Conservation (phyloP, 2,797 vertebrate genomes). For the Falco columbarius region DNA sequence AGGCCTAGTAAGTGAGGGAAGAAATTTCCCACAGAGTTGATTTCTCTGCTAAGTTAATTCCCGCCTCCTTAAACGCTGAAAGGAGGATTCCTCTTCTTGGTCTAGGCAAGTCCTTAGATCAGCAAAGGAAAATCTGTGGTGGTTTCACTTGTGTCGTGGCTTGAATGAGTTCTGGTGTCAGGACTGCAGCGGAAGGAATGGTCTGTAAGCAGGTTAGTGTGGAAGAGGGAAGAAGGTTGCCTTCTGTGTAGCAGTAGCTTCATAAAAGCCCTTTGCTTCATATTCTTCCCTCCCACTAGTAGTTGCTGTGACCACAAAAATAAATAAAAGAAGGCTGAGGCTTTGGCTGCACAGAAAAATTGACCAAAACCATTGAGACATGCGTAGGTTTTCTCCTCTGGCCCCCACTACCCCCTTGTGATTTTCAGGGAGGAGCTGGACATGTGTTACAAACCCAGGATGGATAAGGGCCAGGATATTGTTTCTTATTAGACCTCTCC, state of each 20-base stretch:
- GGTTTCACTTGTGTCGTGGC: not conserved
- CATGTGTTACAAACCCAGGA: not conserved
- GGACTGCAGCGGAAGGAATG: not conserved
- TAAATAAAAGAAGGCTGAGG: not conserved
- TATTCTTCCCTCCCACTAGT: not conserved
- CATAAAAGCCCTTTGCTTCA: not conserved
- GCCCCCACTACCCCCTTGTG: fast-evolving
- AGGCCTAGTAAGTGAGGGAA: not conserved
- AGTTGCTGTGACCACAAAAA: not conserved
- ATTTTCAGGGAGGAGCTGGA: not conserved
- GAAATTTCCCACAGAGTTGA: not conserved
- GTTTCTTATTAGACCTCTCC: not conserved
- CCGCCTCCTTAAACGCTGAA: not conserved
- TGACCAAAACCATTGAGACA: not conserved
- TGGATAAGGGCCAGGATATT: not conserved
- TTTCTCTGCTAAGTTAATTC: not conserved
- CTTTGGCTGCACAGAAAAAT: not conserved
- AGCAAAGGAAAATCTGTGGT: not conserved
- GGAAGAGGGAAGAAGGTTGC: not conserved
- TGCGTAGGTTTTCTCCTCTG: fast-evolving
- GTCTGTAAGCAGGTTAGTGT: not conserved
- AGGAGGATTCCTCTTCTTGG: not conserved
- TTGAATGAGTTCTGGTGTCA: not conserved
- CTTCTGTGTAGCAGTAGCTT: not conserved
- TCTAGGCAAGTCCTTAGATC: not conserved